Conservation (phyloP, 2,113 vertebrate genomes). For the Choloepus hoffmanni region DNA sequence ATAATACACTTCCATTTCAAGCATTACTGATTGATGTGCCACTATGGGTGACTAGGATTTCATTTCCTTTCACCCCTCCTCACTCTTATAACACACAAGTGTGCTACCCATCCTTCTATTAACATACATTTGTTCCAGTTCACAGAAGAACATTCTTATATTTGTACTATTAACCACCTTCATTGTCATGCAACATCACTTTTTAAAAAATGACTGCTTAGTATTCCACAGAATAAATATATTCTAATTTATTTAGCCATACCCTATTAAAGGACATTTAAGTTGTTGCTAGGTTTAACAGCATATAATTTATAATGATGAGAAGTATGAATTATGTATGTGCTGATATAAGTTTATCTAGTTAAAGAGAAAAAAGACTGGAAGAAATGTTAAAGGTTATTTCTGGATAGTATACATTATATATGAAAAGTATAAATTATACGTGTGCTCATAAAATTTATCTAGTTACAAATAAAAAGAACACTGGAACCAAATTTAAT, state of each 20-base stretch:
- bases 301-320: neutral
- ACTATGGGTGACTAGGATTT: too few species aligned
- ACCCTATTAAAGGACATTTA: neutral
- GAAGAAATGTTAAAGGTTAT: neutral
- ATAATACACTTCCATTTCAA: too few species aligned
- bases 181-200: neutral
- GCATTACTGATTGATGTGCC: too few species aligned
- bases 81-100: neutral
- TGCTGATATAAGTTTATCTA: neutral
- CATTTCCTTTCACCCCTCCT: too few species aligned
- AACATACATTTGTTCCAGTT: neutral
- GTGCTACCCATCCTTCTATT: neutral
- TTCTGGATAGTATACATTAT: neutral
- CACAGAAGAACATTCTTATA: too few species aligned
- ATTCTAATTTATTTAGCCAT: neutral
- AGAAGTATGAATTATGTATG: neutral
- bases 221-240: neutral
- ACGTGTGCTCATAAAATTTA: neutral
- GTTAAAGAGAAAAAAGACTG: neutral
- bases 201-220: neutral
- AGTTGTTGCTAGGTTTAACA: neutral
- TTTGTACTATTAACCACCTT: too few species aligned
- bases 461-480: neutral
- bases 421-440: neutral
- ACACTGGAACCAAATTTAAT: neutral